A percentile compares a stretch with the other conserved stretches of the same genome.
These are phyloP conservation scores for Pocillopora damicornis DNA, from an alignment of 64 coral and sea anemone genomes.

Conservation along the genomic window DNA sequence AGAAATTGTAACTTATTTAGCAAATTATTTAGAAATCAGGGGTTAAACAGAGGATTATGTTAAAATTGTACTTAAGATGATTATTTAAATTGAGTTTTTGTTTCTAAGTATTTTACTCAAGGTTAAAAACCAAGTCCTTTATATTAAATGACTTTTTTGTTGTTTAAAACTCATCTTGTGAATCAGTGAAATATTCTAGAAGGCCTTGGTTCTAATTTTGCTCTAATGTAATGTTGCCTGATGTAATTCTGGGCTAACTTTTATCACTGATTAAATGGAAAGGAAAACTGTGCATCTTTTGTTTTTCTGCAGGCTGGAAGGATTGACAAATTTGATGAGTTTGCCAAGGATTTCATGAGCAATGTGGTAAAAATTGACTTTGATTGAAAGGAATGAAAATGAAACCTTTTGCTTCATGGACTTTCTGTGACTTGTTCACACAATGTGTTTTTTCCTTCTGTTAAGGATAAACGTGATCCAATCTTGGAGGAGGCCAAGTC, in stretches of 20 bases:
- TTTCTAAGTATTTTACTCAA: no score
- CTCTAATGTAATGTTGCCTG: no score
- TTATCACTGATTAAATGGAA: not conserved
- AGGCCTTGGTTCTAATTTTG: no score
- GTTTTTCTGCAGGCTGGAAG: constrained; percentile 77
- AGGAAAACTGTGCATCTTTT: not conserved
- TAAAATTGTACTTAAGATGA: no score
- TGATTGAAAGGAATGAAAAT: not conserved
- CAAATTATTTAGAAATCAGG: no score
- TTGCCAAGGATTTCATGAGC: constrained; percentile 79
- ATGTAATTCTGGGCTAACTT: not conserved
- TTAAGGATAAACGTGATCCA: constrained; percentile 56
- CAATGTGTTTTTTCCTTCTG: not conserved
- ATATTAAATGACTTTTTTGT: not conserved
- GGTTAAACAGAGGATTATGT: no score
- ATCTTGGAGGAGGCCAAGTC: constrained; percentile 49
- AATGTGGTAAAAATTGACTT: not conserved
- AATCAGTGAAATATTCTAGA: no score
- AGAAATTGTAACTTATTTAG: no score
- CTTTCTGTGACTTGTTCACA: not conserved
- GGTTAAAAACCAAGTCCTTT: no score
- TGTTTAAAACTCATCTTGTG: not conserved
- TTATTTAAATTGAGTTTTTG: no score
- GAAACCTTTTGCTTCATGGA: not conserved
- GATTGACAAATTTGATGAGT: constrained; percentile 65